Evolutionary conservation across 2,797 vertebrate genomes (phyloP), one percentile per base, ranked within the genome.

Genomic region (Corythornis leucogaster): DNA sequence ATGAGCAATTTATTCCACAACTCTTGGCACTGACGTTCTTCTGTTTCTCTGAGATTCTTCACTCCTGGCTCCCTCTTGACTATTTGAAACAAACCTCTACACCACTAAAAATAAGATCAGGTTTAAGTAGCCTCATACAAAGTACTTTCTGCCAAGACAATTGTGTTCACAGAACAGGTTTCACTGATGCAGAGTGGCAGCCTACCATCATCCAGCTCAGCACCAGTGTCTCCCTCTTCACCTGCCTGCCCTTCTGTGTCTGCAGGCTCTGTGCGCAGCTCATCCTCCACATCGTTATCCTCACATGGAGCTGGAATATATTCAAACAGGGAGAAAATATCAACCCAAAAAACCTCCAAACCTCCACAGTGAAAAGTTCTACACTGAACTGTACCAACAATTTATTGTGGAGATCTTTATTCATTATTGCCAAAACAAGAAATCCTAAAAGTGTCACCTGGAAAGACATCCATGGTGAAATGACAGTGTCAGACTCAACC

Each of bases 121-220:
- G n/a, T 21, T 90, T 67, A 81, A 74, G 30, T 5, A 62, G 6
- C 10, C 64, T 78, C 73, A 80, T 22, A 73, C 53, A 33, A 80
- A 26, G 8, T 33, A 70, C 12, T 48, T 74, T 74, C 31, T 71
- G 55, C 25, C 18, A 73, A n/a, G 2, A 78, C 31, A 87, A 45
- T 28, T 81, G 25, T 79, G 62, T 24, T 90, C 66, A 78, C 20
- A 15, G 25, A 79, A 73, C 1, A 90, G n/a, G 20, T 67, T 75
- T 45, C 71, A 88, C 63, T 21, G 46, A 71, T 33, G 43, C 58
- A 51, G 4, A 10, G 71, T 5, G 81, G 78, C 48, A 54, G 67
- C 97, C 62, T 98, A 99, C 99, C 99, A 59, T 99, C 98, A 84
- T 99, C 99, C 97, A 99, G 97, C 93, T 99, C 99, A 38, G 98